Conservation (phyloP, 2,888 invertebrate genomes). For the Callyntrura guangdongensis region DNA sequence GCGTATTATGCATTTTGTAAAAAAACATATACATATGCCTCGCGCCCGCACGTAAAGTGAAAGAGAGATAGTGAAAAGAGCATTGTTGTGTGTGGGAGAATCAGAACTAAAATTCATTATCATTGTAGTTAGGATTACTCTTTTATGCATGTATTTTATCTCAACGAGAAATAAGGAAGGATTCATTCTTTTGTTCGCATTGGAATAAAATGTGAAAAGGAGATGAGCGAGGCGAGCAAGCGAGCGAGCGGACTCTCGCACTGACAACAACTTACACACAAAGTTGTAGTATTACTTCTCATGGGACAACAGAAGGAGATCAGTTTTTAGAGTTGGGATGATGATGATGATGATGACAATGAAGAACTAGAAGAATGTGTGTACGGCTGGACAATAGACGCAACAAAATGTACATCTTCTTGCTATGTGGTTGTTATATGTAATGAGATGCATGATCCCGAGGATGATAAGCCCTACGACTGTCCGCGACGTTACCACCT, state of each 20-base stretch:
- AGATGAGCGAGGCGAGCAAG: conserved; percentile 15
- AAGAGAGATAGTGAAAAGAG: conserved; percentile 30
- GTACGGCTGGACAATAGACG: conserved; percentile 60
- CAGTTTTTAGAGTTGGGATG: conserved; percentile 19
- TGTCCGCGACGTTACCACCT: conserved; percentile 34
- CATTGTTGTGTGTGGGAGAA: conserved; percentile 21
- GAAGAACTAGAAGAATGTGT: conserved; percentile 34
- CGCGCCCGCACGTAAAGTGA: conserved; percentile 9
- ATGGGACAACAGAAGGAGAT: conserved; percentile 46
- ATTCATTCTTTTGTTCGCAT: conserved; percentile 25
- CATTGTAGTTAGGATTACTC: conserved; percentile 30
- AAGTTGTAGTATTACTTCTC: background rate
- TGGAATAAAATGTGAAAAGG: conserved; percentile 24
- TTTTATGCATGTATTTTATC: conserved; percentile 46
- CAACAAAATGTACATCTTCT: conserved; percentile 12
- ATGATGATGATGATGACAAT: background rate
- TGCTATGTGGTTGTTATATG: conserved; percentile 10
- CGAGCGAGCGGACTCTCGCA: conserved; percentile 17
- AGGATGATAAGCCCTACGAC: conserved; percentile 55
- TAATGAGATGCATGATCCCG: conserved; percentile 74
- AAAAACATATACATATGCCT: background rate
- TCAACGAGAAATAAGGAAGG: conserved; percentile 29
- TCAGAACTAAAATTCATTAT: conserved; percentile 50
- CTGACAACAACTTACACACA: background rate
- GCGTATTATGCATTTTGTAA: conserved; percentile 24